Evolutionary conservation across 1,140 invertebrate species (phyloP).

Genomic region (Tenebrio molitor): DNA sequence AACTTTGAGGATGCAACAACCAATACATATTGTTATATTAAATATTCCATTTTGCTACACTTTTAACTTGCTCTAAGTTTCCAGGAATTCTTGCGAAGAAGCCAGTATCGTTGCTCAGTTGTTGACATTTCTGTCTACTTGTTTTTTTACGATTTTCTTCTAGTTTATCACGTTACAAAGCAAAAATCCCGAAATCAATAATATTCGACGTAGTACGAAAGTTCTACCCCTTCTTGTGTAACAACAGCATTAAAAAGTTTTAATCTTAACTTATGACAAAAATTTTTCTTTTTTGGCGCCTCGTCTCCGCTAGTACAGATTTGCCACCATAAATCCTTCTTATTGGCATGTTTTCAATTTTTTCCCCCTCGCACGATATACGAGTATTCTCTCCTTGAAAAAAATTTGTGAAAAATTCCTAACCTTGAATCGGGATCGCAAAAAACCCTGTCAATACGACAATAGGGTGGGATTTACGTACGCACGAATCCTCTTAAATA

Average conservation of each 20-base stretch:
- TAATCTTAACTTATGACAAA: conserved; percentile 7
- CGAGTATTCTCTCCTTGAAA: background rate
- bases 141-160: background rate
- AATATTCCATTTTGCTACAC: too few species aligned
- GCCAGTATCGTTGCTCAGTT: background rate
- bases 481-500: conserved; percentile 42
- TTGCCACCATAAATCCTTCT: conserved; percentile 3
- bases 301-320: background rate
- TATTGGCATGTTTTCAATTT: conserved; percentile 27
- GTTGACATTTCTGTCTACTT: background rate
- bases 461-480: conserved; percentile 3
- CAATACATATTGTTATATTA: too few species aligned
- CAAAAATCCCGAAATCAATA: background rate
- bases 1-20: too few species aligned
- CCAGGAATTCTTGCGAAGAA: too few species aligned
- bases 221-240: background rate
- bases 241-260: conserved; percentile 1
- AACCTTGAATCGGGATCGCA: too few species aligned
- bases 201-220: background rate
- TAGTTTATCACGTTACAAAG: background rate
- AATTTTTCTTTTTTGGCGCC: conserved; percentile 3
- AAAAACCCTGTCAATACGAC: background rate
- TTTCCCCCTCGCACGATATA: background rate
- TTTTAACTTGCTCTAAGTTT: too few species aligned
- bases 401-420: too few species aligned